Percentiles rank a stretch among this genome's conserved stretches.
Evolutionary conservation across 2,113 vertebrate species (phyloP).

Genomic region (Cyprinus carpio): DNA sequence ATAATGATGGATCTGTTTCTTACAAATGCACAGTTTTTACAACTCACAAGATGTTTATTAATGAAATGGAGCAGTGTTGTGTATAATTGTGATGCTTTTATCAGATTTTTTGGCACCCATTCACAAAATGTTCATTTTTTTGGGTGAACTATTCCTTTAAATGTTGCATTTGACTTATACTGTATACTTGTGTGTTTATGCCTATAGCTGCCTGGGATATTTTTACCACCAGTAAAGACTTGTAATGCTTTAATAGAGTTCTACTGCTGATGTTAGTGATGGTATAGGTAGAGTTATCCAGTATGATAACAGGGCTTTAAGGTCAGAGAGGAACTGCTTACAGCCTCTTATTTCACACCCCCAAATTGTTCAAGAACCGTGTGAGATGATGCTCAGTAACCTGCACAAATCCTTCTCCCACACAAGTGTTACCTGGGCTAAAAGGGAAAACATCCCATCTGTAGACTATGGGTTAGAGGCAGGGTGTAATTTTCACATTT

Average conservation of each 20-base stretch:
- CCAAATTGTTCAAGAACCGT: slow-evolving; percentile 35
- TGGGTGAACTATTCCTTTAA: neutral
- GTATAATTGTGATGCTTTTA: neutral
- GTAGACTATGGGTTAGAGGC: slow-evolving; percentile 41
- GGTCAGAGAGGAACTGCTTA: slow-evolving; percentile 11
- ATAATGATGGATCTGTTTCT: too few relatives aligned
- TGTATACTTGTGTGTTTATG: neutral
- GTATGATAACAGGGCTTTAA: neutral
- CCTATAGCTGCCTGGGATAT: neutral
- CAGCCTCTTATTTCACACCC: slow-evolving; percentile 1
- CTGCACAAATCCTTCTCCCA: slow-evolving; percentile 15
- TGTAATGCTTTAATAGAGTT: neutral
- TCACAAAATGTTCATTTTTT: neutral
- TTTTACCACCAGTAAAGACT: neutral
- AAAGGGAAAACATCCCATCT: slow-evolving; percentile 44
- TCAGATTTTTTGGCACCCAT: neutral
- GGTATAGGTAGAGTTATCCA: neutral
- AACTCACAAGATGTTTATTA: too few relatives aligned
- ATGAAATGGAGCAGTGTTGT: neutral
- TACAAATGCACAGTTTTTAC: too few relatives aligned
- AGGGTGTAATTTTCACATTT: slow-evolving; percentile 49
- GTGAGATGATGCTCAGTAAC: slow-evolving; percentile 29
- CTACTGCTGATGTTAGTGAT: neutral
- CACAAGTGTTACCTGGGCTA: slow-evolving; percentile 35
- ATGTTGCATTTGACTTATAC: neutral